phyloP scores from a whole-genome alignment of 2,888 invertebrate species.

The Sarcophaga variegata region DNA sequence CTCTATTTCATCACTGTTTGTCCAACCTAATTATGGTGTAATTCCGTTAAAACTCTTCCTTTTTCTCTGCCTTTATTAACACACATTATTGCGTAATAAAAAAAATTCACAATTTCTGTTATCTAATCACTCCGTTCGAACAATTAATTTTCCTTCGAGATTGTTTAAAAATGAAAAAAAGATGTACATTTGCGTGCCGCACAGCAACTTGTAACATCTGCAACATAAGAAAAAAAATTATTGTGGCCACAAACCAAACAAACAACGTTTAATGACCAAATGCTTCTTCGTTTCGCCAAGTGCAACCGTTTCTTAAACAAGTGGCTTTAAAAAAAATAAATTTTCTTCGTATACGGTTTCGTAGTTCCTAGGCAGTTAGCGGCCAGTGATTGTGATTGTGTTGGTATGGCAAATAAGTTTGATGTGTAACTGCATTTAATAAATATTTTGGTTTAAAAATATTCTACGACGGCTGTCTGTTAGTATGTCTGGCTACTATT shows the following conservation, averaged over 20 bases:
- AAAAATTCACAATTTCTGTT: too few relatives aligned
- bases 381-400: background rate
- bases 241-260: constrained; percentile 20
- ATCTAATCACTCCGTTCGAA: too few relatives aligned
- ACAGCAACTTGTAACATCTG: background rate
- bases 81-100: too few relatives aligned
- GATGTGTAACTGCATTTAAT: background rate
- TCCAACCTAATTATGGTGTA: too few relatives aligned
- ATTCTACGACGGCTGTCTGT: background rate
- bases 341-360: background rate
- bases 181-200: too few relatives aligned
- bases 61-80: too few relatives aligned
- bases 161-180: too few relatives aligned
- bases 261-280: background rate
- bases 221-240: constrained; percentile 12
- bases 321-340: constrained; percentile 1
- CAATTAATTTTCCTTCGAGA: too few relatives aligned
- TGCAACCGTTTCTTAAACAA: constrained; percentile 18
- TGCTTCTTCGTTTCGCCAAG: constrained; percentile 3
- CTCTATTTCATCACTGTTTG: too few relatives aligned
- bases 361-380: background rate
- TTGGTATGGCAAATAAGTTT: background rate
- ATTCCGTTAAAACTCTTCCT: too few relatives aligned
- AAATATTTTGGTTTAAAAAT: background rate
- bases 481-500: background rate